Base-by-base conservation (phyloP, 2,113 vertebrate genomes). In the Leucosticte australis region DNA sequence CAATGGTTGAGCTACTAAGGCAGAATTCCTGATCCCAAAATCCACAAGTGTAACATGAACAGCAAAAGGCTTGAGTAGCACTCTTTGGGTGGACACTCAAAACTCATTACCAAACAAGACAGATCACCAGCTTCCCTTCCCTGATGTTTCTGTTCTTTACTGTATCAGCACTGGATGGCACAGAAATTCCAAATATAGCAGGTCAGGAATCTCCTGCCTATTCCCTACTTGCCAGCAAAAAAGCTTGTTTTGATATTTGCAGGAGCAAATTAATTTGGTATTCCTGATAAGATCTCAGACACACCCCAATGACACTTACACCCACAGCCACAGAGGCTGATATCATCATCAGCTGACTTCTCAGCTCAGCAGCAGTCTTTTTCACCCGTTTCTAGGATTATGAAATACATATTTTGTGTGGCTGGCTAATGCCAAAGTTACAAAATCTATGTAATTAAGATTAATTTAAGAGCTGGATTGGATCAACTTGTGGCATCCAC, bases 391-490 rank as follows among this genome's bases (percentile, higher is more conserved):
- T 98, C 97, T 94, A 84, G 17, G 95, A 96, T 98, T 98, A 98
- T 97, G 98, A 98, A 98, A 98, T 97, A 97, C 89, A 53, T 64
- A 96, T 98, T 97, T 97, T 70, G 94, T 93, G 52, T 60, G 96
- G 96, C 97, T 97, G 98, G 97, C 96, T 96, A 97, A 97, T 92
- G 41, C 96, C 91, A 97, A 97, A 97, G 95, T 98, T 98, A 98
- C 98, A 98, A 98, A 98, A 98, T 98, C 95, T 75, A 94, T 97
- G 91, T 97, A 98, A 98, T 98, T 98, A 98, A 98, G 98, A 98
- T 98, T 98, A 98, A 98, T 98, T 98, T 98, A 97, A 97, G 97
- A 96, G 96, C 97, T 94, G 94, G 94, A 97, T 97, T 98, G 97
- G 97, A 98, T 98, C 97, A 97, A 83, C 97, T 95, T 97, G 93